Conservation (phyloP, 2,888 invertebrate species). For the Dastarcus helophoroides region DNA sequence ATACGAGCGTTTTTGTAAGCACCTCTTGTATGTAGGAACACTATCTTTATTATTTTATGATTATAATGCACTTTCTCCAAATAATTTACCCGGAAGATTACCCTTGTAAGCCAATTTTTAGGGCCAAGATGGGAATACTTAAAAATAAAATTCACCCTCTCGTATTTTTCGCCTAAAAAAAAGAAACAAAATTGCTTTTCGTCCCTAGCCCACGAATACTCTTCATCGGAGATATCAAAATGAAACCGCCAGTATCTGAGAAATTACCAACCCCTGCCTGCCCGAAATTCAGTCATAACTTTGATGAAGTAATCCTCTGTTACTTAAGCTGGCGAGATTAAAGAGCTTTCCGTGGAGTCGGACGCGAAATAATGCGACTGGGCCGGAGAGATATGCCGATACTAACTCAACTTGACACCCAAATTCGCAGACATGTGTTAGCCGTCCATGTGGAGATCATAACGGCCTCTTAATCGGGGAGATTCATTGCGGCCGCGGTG, state of each 20-base stretch:
- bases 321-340: slow-evolving; percentile 37
- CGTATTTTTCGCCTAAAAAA: no score
- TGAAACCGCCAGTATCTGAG: no score
- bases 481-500: no score
- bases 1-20: slow-evolving; percentile 24
- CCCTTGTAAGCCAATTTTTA: neutral
- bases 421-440: slow-evolving; percentile 38
- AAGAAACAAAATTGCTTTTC: no score
- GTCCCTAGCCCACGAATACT: no score
- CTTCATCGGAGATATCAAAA: no score
- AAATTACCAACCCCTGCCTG: neutral
- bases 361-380: slow-evolving; percentile 33
- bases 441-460: slow-evolving; percentile 30
- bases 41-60: slow-evolving; percentile 35
- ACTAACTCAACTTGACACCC: slow-evolving; percentile 37
- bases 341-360: slow-evolving; percentile 34
- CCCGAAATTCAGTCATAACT: slow-evolving; percentile 32
- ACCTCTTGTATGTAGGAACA: slow-evolving; percentile 17
- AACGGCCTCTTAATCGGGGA: slow-evolving; percentile 28
- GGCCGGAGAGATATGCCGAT: slow-evolving; percentile 37
- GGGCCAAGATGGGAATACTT: neutral
- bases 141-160: no score
- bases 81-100: slow-evolving; percentile 19
- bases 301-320: slow-evolving; percentile 37
- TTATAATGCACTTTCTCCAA: slow-evolving; percentile 26